Conservation (phyloP, 1,140 invertebrate species). For the Drosophila ercepeae region DNA sequence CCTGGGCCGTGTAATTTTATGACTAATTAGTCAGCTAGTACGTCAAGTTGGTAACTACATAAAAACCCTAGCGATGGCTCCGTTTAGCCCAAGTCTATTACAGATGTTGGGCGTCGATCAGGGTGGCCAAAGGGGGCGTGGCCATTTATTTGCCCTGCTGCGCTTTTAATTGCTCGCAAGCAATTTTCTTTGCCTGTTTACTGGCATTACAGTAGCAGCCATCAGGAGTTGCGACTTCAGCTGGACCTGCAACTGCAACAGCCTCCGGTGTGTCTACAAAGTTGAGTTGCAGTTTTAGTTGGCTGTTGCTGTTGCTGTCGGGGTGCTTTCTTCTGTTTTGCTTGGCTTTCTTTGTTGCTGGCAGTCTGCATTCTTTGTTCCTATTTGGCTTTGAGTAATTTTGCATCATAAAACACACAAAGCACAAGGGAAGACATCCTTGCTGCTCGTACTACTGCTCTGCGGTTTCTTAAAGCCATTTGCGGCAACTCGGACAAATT, state of each 20-base stretch:
- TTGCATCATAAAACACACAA: constrained; percentile 49
- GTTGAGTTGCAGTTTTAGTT: constrained; percentile 76
- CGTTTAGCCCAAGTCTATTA: constrained; percentile 66
- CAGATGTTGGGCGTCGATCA: constrained; percentile 49
- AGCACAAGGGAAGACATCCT: constrained; percentile 41
- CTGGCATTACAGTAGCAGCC: constrained; percentile 28
- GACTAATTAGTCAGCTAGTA: constrained; percentile 78
- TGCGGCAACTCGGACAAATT: not conserved
- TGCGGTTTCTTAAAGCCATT: constrained; percentile 35
- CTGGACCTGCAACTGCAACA: constrained; percentile 31
- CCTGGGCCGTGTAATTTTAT: constrained; percentile 71
- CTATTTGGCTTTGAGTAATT: constrained; percentile 68
- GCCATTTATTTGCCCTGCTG: constrained; percentile 72
- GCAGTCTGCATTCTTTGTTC: constrained; percentile 59
- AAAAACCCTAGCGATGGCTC: constrained; percentile 40
- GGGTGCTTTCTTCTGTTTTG: constrained; percentile 16
- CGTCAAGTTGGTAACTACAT: constrained; percentile 72
- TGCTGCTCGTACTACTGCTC: constrained; percentile 9
- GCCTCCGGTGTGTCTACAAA: constrained; percentile 74
- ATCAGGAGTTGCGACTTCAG: constrained; percentile 8
- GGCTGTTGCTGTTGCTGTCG: constrained; percentile 37
- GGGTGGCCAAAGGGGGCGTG: constrained; percentile 48
- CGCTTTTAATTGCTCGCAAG: constrained; percentile 74
- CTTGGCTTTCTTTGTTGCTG: constrained; percentile 47
- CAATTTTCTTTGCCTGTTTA: constrained; percentile 65